A percentile compares a stretch with the other conserved stretches of the same genome.
These are phyloP conservation scores for Telmatochromis sp. DNA, from an alignment of 2,113 vertebrate species.

Conservation along the genomic window DNA sequence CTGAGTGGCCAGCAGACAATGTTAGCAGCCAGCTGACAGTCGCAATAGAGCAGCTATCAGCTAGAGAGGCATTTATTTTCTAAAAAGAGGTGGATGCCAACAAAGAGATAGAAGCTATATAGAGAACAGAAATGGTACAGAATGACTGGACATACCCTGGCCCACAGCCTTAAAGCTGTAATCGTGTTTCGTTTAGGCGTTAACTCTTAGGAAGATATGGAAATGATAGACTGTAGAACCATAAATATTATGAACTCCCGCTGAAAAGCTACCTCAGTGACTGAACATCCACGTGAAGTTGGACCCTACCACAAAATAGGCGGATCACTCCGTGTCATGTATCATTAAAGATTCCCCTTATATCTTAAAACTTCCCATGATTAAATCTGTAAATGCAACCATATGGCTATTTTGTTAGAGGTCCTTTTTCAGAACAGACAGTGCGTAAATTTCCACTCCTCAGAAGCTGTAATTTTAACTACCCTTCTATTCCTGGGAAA, in stretches of 20 bases:
- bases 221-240: not conserved
- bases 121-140: not conserved
- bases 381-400: conserved; percentile 59
- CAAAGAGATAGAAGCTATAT: not conserved
- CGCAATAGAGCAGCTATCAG: not conserved
- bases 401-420: conserved; percentile 53
- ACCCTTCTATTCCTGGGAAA: conserved; percentile 74
- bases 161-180: not conserved
- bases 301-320: not conserved
- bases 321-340: not conserved
- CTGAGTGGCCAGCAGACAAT: not conserved
- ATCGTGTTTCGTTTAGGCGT: not conserved
- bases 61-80: not conserved
- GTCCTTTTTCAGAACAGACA: conserved; percentile 47
- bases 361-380: conserved; percentile 16
- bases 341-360: conserved; percentile 44
- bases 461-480: conserved; percentile 75
- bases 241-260: not conserved
- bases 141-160: not conserved
- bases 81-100: not conserved
- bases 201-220: not conserved
- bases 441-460: conserved; percentile 67
- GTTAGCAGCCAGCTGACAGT: not conserved
- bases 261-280: not conserved
- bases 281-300: not conserved